Evolutionary conservation across 2,113 vertebrate species (phyloP).

Genomic region (Pyxicephalus adspersus): DNA sequence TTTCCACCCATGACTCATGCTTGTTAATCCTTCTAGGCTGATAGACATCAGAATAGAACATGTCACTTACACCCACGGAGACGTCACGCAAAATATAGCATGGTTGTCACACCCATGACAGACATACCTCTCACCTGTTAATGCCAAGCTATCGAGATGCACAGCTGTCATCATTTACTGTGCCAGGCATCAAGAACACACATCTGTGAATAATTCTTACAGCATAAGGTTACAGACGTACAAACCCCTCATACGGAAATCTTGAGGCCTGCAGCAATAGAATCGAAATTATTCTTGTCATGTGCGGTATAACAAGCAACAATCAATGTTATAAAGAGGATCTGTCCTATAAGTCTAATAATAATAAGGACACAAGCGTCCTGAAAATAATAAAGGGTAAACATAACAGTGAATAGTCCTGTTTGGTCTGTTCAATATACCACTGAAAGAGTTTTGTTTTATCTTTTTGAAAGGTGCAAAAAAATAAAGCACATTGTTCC

Average conservation of each 20-base stretch:
- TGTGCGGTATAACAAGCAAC: neutral
- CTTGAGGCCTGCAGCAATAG: neutral
- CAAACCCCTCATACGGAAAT: neutral
- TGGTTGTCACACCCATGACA: slow-evolving; percentile 32
- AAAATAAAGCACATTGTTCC: too few species aligned
- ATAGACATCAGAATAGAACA: slow-evolving; percentile 11
- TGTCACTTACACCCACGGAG: slow-evolving; percentile 13
- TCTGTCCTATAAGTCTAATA: too few species aligned
- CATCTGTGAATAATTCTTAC: neutral
- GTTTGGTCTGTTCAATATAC: too few species aligned
- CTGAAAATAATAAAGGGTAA: too few species aligned
- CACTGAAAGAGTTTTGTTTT: too few species aligned
- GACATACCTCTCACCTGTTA: slow-evolving; percentile 4
- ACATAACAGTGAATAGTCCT: too few species aligned
- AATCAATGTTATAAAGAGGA: neutral
- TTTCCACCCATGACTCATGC: slow-evolving; percentile 10
- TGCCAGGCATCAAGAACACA: neutral
- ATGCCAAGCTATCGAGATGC: neutral
- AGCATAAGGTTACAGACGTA: slow-evolving; percentile 9
- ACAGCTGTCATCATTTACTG: neutral
- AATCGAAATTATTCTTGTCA: neutral
- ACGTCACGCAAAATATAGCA: neutral
- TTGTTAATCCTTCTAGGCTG: slow-evolving; percentile 25
- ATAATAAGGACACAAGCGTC: too few species aligned
- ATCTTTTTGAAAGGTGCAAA: too few species aligned